Conservation (phyloP, 2,888 invertebrate genomes). For the Reticulitermes lucifugus region DNA sequence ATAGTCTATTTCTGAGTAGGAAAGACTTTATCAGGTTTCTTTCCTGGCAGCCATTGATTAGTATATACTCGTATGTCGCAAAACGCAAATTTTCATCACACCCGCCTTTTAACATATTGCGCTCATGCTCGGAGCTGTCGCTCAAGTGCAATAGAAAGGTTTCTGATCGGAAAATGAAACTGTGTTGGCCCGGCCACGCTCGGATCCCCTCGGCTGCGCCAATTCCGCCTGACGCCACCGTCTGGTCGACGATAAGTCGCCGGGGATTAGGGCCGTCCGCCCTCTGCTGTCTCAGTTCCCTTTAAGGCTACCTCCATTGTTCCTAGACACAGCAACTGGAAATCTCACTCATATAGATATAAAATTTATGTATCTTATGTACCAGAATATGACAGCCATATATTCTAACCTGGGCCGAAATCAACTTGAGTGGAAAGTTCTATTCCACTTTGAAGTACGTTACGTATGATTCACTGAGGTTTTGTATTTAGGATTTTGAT, state of each 20-base stretch:
- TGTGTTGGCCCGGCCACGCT: conserved; percentile 31
- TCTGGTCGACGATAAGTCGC: conserved; percentile 46
- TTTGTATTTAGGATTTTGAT: too few species aligned
- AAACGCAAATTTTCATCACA: too few species aligned
- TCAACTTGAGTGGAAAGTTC: too few species aligned
- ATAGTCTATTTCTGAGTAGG: too few species aligned
- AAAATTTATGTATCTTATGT: background rate
- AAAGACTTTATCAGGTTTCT: too few species aligned
- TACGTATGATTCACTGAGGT: too few species aligned
- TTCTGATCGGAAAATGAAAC: conserved; percentile 44
- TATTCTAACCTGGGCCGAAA: too few species aligned
- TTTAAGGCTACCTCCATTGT: conserved; percentile 13
- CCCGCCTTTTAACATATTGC: background rate
- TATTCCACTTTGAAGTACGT: too few species aligned
- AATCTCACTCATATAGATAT: background rate
- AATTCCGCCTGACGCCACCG: background rate
- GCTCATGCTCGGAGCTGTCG: background rate
- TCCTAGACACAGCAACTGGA: conserved; percentile 9
- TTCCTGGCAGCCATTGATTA: too few species aligned
- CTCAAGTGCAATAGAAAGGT: conserved; percentile 7
- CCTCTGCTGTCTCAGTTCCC: background rate
- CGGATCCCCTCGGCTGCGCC: conserved; percentile 32
- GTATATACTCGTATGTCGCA: too few species aligned
- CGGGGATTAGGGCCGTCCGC: conserved; percentile 42
- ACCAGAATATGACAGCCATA: background rate